Percentiles rank a stretch among this genome's conserved stretches.
Evolutionary conservation across 1,140 invertebrate species (phyloP).

Genomic region (Spodoptera frugiperda): DNA sequence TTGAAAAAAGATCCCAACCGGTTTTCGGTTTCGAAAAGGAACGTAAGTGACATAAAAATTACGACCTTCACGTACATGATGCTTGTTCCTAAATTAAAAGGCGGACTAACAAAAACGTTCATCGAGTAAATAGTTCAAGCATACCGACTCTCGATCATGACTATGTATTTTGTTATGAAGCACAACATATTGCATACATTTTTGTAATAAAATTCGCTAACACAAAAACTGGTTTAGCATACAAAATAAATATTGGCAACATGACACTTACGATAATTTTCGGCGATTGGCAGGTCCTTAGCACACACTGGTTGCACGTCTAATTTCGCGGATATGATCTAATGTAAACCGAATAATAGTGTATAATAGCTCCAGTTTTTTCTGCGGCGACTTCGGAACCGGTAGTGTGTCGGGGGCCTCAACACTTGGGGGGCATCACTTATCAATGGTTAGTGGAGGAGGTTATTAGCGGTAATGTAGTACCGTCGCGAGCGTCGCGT

Average conservation of each 20-base stretch:
- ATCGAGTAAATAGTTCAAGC: conserved; percentile 43
- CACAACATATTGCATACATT: conserved; percentile 61
- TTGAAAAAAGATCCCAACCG: conserved; percentile 78
- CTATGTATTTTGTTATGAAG: conserved; percentile 53
- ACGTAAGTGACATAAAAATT: conserved; percentile 78
- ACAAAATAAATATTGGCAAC: conserved; percentile 52
- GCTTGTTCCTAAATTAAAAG: conserved; percentile 50
- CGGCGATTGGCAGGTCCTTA: conserved; percentile 60
- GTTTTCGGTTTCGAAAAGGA: conserved; percentile 78
- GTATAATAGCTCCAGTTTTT: conserved; percentile 52
- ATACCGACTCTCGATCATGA: conserved; percentile 23
- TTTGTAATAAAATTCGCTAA: conserved; percentile 57
- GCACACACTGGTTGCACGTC: conserved; percentile 57
- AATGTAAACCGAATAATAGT: conserved; percentile 37
- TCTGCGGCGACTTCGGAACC: conserved; percentile 44
- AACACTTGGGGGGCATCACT: conserved; percentile 64
- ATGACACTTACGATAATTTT: conserved; percentile 68
- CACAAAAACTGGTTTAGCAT: conserved; percentile 60
- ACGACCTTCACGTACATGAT: conserved; percentile 69
- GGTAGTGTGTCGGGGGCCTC: conserved; percentile 53
- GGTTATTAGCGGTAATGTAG: conserved; percentile 29
- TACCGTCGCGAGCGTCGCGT: conserved; percentile 65
- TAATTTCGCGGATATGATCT: conserved; percentile 51
- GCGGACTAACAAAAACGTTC: conserved; percentile 55
- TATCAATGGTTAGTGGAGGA: conserved; percentile 58